These are phyloP conservation scores for Nomada goodeniana DNA, from an alignment of 2,888 invertebrate genomes.

Conservation along the genomic window DNA sequence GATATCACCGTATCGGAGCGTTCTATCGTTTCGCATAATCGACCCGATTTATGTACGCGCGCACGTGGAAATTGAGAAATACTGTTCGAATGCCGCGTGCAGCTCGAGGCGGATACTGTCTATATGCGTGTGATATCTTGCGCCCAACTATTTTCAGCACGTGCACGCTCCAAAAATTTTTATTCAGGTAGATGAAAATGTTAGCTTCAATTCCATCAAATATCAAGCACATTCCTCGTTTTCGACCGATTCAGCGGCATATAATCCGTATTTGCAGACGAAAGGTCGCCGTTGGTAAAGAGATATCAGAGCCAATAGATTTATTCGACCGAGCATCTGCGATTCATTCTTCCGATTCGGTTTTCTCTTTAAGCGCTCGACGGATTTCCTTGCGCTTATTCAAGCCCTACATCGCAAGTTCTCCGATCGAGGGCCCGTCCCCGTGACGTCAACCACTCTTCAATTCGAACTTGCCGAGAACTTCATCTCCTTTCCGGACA, in stretches of 20 bases:
- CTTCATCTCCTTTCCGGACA: background rate
- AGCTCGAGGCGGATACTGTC: too few species aligned
- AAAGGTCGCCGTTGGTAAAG: background rate
- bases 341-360: slow-evolving; percentile 41
- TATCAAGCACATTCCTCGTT: background rate
- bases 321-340: slow-evolving; percentile 39
- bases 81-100: background rate
- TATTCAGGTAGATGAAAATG: too few species aligned
- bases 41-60: background rate
- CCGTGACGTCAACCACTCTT: background rate
- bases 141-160: too few species aligned
- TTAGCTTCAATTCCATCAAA: too few species aligned
- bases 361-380: slow-evolving; percentile 17
- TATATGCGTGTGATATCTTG: background rate
- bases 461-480: background rate
- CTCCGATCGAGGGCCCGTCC: background rate
- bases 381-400: slow-evolving; percentile 38
- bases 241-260: background rate
- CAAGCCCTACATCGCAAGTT: background rate
- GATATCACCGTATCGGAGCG: background rate
- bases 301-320: slow-evolving; percentile 26
- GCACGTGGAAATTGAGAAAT: too few species aligned
- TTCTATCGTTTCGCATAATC: background rate
- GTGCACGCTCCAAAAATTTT: too few species aligned
- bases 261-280: slow-evolving; percentile 7